Percentiles rank a stretch among this genome's conserved stretches.
phyloP scores from a whole-genome alignment of 2,888 invertebrate genomes.

The Epicampocera succincta region DNA sequence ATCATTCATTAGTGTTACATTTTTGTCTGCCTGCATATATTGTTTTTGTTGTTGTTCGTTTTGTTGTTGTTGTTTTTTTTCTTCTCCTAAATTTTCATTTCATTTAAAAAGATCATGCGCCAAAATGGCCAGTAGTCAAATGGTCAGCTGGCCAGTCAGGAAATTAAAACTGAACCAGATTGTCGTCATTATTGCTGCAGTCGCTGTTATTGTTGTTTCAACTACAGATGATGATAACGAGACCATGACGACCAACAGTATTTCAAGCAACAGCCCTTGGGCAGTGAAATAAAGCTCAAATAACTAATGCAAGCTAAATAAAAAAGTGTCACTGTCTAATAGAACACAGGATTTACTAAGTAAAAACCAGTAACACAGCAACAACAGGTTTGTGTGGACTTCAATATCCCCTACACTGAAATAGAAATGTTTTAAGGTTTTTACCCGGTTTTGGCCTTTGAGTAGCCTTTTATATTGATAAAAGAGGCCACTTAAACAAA shows the following conservation, averaged over 20 bases:
- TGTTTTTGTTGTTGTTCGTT: background rate
- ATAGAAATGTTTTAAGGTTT: too few relatives aligned
- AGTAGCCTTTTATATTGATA: too few relatives aligned
- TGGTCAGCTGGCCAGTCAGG: conserved; percentile 22
- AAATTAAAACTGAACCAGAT: conserved; percentile 43
- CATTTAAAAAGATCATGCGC: conserved; percentile 40
- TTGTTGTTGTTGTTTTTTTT: conserved; percentile 2
- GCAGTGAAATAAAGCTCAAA: conserved; percentile 61
- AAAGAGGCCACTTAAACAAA: too few relatives aligned
- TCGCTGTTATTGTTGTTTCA: conserved; percentile 72
- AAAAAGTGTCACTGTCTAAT: conserved; percentile 65
- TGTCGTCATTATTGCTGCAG: conserved; percentile 71
- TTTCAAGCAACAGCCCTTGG: conserved; percentile 50
- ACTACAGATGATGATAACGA: conserved; percentile 73
- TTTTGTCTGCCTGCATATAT: conserved; percentile 2
- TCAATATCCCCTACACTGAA: background rate
- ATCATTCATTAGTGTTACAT: conserved; percentile 66
- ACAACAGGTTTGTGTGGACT: background rate
- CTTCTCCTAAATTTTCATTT: conserved; percentile 5
- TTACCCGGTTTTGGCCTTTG: too few relatives aligned
- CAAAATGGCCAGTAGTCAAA: conserved; percentile 53
- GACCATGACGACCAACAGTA: conserved; percentile 70
- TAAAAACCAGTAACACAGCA: background rate
- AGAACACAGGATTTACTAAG: conserved; percentile 44
- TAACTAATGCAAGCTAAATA: conserved; percentile 61